A percentile compares a stretch with the other conserved stretches of the same genome.
phyloP scores from a whole-genome alignment of 2,888 invertebrate species.

The Marasmarcha lunaedactyla region DNA sequence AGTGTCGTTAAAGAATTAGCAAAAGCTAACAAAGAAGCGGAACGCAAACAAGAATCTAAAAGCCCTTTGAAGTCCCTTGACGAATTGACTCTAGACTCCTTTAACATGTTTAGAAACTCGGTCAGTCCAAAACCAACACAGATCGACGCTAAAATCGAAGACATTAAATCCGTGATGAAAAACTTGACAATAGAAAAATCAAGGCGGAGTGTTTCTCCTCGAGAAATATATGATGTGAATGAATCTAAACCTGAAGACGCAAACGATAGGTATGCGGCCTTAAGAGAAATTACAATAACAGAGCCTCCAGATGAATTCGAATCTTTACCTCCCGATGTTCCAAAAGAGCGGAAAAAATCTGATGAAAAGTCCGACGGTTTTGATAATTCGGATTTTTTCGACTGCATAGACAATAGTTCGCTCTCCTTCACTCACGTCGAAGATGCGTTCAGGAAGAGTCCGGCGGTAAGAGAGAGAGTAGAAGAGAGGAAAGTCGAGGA shows the following conservation, averaged over 20 bases:
- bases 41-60: slow-evolving; percentile 33
- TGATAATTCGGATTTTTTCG: slow-evolving; percentile 62
- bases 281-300: slow-evolving; percentile 80
- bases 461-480: slow-evolving; percentile 44
- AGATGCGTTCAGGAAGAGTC: slow-evolving; percentile 63
- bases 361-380: slow-evolving; percentile 66
- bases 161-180: slow-evolving; percentile 60
- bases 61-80: slow-evolving; percentile 53
- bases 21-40: slow-evolving; percentile 31
- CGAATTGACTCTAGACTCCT: slow-evolving; percentile 48
- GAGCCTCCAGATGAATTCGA: slow-evolving; percentile 70
- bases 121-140: slow-evolving; percentile 56
- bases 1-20: slow-evolving; percentile 40
- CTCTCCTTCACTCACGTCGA: slow-evolving; percentile 61
- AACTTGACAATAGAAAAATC: slow-evolving; percentile 45
- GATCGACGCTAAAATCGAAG: slow-evolving; percentile 57
- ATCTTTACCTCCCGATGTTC: slow-evolving; percentile 49
- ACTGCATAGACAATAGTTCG: slow-evolving; percentile 65
- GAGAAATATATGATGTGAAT: slow-evolving; percentile 44
- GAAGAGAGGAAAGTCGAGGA: slow-evolving; percentile 38
- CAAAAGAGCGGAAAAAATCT: slow-evolving; percentile 60
- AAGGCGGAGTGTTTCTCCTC: slow-evolving; percentile 48
- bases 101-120: slow-evolving; percentile 52
- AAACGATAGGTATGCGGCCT: slow-evolving; percentile 82
- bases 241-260: slow-evolving; percentile 47